Evolutionary conservation across 92 coral and sea anemone species (phyloP).

Genomic region (Zoanthus solanderi): DNA sequence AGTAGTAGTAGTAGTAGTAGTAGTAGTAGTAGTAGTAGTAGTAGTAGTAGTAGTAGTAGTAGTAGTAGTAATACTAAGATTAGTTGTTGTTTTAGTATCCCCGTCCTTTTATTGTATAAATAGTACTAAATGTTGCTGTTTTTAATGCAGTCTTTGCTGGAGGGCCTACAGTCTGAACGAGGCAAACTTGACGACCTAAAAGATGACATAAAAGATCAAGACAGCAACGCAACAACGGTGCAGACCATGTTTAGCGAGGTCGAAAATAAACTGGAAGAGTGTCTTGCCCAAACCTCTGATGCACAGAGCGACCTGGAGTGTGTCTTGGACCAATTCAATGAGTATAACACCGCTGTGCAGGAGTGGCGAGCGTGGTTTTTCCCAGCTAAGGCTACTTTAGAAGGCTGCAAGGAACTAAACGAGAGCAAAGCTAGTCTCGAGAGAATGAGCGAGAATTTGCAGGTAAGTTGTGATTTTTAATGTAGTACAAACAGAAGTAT

Average conservation of each 20-base stretch:
- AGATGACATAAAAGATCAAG: constrained; percentile 72
- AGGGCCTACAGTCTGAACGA: constrained; percentile 68
- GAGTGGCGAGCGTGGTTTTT: constrained; percentile 98
- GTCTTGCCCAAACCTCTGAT: constrained; percentile 71
- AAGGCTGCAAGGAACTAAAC: constrained; percentile 71
- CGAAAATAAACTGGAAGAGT: constrained; percentile 69
- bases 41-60: neutral
- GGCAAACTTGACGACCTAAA: constrained; percentile 71
- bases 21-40: neutral
- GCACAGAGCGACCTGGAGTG: constrained; percentile 80
- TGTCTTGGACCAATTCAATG: constrained; percentile 85
- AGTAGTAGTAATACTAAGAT: neutral
- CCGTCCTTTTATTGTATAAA: neutral
- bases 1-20: neutral
- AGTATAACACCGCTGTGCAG: constrained; percentile 81
- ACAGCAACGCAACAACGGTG: constrained; percentile 55
- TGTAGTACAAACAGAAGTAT: too few relatives aligned
- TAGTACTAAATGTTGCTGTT: neutral
- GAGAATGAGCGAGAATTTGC: constrained; percentile 75
- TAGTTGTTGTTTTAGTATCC: neutral
- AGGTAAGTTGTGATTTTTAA: constrained; percentile 48
- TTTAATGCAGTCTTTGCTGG: constrained; percentile 61
- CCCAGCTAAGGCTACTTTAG: constrained; percentile 88
- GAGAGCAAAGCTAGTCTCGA: constrained; percentile 74
- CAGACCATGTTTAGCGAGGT: constrained; percentile 64